Evolutionary conservation across 37 sponge, comb jelly and placozoan genomes (phyloP), one percentile per base, ranked within the genome.

Genomic region (Crambe crambe): DNA sequence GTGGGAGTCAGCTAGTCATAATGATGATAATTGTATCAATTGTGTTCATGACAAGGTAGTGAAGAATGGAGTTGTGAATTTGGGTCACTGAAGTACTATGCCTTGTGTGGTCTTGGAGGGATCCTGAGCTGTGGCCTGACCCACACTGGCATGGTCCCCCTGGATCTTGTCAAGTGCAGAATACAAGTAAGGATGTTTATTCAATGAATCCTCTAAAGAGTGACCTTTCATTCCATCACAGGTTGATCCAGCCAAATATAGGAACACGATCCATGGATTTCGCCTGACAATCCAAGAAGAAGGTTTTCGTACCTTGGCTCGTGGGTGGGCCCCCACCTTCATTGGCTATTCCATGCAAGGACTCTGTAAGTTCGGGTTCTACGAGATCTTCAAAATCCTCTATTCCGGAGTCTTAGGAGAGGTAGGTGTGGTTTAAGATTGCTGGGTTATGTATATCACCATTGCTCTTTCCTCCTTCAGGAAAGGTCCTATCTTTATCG

Each of bases 261-360:
- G 67, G 64, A 87, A 85, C 58, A 91, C 91, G 42, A 43, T 91
- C 38, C 77, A 89, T 62, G 99, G 96, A 0, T 91, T 98, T 65
- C 74, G 71, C 36, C 68, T 98, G 65, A 89, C 95, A 0, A 65
- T 88, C 0, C 30, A 36, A 10, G 99, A 98, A 76, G 95, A 91
- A 18, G 99, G 99, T 2, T 1, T 89, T 3, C 83, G 94, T 22
- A 90, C 85, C 15, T 82, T 98, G 31, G 92, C 90, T 34, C 89
- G 84, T n/a, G 99, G 99, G 1, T 98, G 99, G 99, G 99, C 99
- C 41, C 99, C 99, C 20, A 98, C 99, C 22, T 71, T 96, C 21
- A 79, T 96, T 64, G 99, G 99, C 21, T 98, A 98, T 75, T 96
- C 96, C 15, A 90, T 98, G 89, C 99, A 98, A 81, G 99, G 99